Evolutionary conservation across 2,888 invertebrate genomes (phyloP).

Genomic region (Ernsta delagoae): DNA sequence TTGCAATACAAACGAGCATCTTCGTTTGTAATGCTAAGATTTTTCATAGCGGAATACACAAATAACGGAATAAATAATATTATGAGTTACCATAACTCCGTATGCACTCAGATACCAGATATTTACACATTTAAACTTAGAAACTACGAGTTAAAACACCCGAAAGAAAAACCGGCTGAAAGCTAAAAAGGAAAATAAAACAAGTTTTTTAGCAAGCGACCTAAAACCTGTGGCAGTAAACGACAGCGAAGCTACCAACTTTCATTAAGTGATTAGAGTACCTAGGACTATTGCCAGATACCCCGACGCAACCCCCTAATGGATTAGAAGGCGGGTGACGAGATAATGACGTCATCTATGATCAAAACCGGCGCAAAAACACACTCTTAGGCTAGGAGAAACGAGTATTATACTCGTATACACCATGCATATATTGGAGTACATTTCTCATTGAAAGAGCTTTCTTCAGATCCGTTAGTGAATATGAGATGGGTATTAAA

Average conservation of each 20-base stretch:
- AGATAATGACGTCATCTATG: constrained; percentile 7
- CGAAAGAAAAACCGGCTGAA: background rate
- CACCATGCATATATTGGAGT: no score
- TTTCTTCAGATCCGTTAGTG: no score
- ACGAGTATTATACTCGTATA: no score
- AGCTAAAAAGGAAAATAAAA: constrained; percentile 1
- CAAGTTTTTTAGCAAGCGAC: constrained; percentile 1
- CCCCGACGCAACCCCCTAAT: constrained; percentile 18
- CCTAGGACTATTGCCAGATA: constrained; percentile 25
- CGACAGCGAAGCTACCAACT: constrained; percentile 12
- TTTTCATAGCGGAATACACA: no score
- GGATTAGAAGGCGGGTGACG: constrained; percentile 29
- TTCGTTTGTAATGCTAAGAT: no score
- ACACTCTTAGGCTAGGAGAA: no score
- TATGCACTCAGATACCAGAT: no score
- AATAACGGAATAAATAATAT: no score
- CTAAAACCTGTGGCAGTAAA: constrained; percentile 6
- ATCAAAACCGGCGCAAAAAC: background rate
- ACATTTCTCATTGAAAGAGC: no score
- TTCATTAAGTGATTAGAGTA: constrained; percentile 34
- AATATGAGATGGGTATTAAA: no score
- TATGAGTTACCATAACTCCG: no score
- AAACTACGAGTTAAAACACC: background rate
- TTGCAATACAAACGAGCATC: no score
- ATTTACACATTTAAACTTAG: background rate